Base-by-base conservation (phyloP, 1,140 invertebrate genomes). In the Nasonia vitripennis region DNA sequence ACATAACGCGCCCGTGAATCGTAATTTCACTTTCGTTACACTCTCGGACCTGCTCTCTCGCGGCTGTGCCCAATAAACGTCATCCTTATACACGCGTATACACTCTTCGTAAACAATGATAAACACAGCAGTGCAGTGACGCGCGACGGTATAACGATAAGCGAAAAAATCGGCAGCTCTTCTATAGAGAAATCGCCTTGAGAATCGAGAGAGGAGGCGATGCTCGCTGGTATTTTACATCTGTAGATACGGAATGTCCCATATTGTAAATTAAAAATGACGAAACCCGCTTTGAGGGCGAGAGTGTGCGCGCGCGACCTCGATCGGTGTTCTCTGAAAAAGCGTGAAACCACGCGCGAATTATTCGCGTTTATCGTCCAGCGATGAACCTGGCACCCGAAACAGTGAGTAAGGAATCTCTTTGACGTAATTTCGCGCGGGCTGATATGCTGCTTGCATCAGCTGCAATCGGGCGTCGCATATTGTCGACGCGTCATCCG, bases 261-360 rank as follows among this genome's bases (percentile, higher is more conserved):
- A 80, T 23, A 80, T 62, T 80, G 55, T 68, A 62, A 80, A 80
- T 79, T 79, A 79, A 79, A 79, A 79, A 67, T 79, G 11, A 68
- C 67, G 78, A 80, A 80, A 80, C 55, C 78, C 12, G 23, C 67
- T 62, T 67, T 68, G 78, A 80, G 78, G 78, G 78, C 78, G 78
- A 67, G 34, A 37, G 34, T 37, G 10, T 14, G 48, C n/a, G 37
- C 9, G 75, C 23, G 7, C 34, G 51, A 37, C 31, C 51, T 80
- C 31, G 31, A 80, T 34, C 37, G 55, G n/a, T 31, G 55, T 62
- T 78, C 31, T 62, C 45, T 80, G 51, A 68, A 67, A 67, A 80
- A 80, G 27, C 75, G 14, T 48, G 34, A 78, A 51, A 41, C 14
- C 48, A 23, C 37, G 41, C 37, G 75, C 14, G 55, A 62, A 62